Percentiles rank a stretch among this genome's conserved stretches.
Conservation (phyloP, 2,113 vertebrate species). For the Onychostoma macrolepis region DNA sequence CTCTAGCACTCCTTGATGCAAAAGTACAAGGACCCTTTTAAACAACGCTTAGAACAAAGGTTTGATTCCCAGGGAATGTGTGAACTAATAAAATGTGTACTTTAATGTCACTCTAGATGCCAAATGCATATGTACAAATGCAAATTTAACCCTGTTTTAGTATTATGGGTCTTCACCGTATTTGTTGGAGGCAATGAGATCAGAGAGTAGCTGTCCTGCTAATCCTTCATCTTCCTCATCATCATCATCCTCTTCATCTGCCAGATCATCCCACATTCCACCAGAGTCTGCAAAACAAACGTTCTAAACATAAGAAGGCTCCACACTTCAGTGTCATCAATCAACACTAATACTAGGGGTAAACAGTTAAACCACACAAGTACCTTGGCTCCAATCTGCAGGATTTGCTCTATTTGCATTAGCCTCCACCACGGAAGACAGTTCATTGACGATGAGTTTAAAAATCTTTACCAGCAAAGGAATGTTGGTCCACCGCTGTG, state of each 20-base stretch:
- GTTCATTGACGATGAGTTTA: slow-evolving; percentile 95
- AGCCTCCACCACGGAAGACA: slow-evolving; percentile 92
- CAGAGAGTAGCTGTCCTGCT: slow-evolving; percentile 92
- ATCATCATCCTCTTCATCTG: slow-evolving; percentile 80
- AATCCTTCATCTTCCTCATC: slow-evolving; percentile 91
- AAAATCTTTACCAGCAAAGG: slow-evolving; percentile 96
- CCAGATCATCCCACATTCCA: slow-evolving; percentile 96
- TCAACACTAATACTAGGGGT: neutral
- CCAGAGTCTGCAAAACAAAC: slow-evolving; percentile 78
- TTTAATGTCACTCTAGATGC: neutral
- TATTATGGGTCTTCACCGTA: slow-evolving; percentile 81
- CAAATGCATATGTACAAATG: neutral
- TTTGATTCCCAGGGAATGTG: no score
- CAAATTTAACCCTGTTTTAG: neutral
- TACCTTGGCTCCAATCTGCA: slow-evolving; percentile 92
- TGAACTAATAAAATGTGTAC: no score
- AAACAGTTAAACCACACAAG: neutral
- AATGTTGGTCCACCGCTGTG: slow-evolving; percentile 97
- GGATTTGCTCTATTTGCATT: slow-evolving; percentile 85
- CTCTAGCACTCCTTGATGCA: no score
- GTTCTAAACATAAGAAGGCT: neutral
- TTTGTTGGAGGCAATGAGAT: slow-evolving; percentile 94
- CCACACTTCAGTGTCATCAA: neutral
- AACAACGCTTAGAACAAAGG: no score
- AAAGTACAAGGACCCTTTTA: no score